Percentiles rank a stretch among this genome's conserved stretches.
These are phyloP conservation scores for Meloidogyne hapla DNA, from an alignment of 1,140 invertebrate species.

Conservation along the genomic window DNA sequence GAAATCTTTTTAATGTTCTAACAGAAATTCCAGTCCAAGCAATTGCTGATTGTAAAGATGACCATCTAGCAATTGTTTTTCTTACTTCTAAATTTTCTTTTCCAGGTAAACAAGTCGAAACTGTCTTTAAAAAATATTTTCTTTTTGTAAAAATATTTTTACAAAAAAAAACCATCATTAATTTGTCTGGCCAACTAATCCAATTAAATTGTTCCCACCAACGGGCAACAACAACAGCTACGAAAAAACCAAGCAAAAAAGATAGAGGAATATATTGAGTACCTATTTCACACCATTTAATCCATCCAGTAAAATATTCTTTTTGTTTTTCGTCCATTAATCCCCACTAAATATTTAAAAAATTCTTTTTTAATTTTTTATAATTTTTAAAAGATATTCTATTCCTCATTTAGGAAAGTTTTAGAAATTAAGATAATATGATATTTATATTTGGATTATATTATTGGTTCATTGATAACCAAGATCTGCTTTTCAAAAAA, in stretches of 20 bases:
- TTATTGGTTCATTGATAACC: too few relatives aligned
- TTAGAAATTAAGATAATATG: too few relatives aligned
- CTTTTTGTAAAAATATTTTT: not conserved
- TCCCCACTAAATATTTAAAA: constrained; percentile 57
- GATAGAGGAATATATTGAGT: constrained; percentile 63
- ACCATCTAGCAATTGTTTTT: constrained; percentile 60
- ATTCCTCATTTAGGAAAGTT: constrained; percentile 24
- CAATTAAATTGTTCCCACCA: constrained; percentile 65
- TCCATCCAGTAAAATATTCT: constrained; percentile 64
- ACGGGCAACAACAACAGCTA: constrained; percentile 61
- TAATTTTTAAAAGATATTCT: constrained; percentile 19
- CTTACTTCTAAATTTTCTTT: constrained; percentile 55
- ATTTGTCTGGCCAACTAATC: constrained; percentile 63
- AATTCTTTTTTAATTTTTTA: constrained; percentile 7
- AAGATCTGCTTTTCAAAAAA: too few relatives aligned
- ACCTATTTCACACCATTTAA: constrained; percentile 59
- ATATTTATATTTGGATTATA: too few relatives aligned
- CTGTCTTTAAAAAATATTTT: constrained; percentile 21
- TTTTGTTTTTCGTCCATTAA: constrained; percentile 63
- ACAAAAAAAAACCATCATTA: constrained; percentile 59
- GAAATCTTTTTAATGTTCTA: constrained; percentile 82
- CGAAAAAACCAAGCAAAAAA: constrained; percentile 64
- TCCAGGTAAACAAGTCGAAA: constrained; percentile 50
- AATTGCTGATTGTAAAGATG: constrained; percentile 60
- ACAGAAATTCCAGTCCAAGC: constrained; percentile 71